Conservation (phyloP, 2,888 invertebrate genomes). For the Clostera curtula region DNA sequence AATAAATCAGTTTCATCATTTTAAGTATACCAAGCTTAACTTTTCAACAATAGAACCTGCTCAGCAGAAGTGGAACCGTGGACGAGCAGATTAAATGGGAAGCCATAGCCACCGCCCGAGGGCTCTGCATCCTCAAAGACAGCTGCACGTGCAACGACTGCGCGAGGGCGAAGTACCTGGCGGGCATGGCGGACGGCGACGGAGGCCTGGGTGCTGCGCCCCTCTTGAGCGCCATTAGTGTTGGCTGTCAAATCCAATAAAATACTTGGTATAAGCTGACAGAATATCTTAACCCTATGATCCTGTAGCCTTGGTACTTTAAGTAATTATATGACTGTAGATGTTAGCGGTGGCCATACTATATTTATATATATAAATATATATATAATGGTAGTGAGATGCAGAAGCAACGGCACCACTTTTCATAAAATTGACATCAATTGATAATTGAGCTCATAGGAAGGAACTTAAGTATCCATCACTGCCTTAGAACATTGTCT, state of each 20-base stretch:
- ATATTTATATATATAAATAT: no score
- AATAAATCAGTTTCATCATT: no score
- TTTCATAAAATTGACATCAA: no score
- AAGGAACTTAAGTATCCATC: no score
- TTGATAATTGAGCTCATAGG: no score
- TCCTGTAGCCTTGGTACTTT: no score
- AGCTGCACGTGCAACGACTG: conserved; percentile 56
- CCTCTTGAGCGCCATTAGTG: conserved; percentile 44
- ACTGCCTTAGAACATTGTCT: no score
- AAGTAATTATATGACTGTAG: no score
- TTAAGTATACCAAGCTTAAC: no score
- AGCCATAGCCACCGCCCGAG: conserved; percentile 59
- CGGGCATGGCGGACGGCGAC: conserved; percentile 51
- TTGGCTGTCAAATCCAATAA: conserved; percentile 53
- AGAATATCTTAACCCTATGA: neutral
- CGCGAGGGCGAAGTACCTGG: conserved; percentile 39
- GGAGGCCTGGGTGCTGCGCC: conserved; percentile 57
- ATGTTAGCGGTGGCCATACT: no score
- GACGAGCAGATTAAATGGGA: conserved; percentile 68
- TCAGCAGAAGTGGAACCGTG: conserved; percentile 44
- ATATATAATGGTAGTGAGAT: no score
- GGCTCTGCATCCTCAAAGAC: conserved; percentile 57
- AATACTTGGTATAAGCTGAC: neutral
- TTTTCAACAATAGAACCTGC: conserved; percentile 52
- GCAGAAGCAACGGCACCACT: no score